phyloP scores from a whole-genome alignment of 2,113 vertebrate genomes.

The Anolis sagrei region DNA sequence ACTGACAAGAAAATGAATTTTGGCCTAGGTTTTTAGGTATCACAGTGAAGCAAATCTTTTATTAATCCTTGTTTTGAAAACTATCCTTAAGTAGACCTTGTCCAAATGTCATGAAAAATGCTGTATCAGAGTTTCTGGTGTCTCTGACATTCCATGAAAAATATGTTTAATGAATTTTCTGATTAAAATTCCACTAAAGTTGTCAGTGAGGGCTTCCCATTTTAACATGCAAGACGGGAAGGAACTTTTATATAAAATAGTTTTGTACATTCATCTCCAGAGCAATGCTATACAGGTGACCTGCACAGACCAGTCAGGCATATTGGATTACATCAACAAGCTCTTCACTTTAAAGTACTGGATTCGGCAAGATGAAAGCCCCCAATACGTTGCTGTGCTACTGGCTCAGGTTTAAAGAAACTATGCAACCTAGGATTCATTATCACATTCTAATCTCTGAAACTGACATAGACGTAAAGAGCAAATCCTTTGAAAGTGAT shows the following conservation, averaged over 20 bases:
- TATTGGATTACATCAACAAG: conserved; percentile 83
- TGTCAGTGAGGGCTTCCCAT: not conserved
- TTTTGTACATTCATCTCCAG: conserved; percentile 61
- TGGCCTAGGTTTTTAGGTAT: not conserved
- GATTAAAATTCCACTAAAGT: conserved; percentile 60
- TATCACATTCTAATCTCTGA: conserved; percentile 75
- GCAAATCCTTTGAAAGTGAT: conserved; percentile 81
- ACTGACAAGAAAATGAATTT: not conserved
- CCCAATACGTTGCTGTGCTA: conserved; percentile 66
- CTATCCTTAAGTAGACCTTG: not conserved
- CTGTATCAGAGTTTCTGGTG: conserved; percentile 1
- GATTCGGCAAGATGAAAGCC: conserved; percentile 77
- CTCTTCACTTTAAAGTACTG: conserved; percentile 75
- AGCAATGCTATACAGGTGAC: conserved; percentile 74
- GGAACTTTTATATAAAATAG: conserved; percentile 69
- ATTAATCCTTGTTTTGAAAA: not conserved
- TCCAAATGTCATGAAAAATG: conserved; percentile 38
- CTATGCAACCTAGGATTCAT: conserved; percentile 75
- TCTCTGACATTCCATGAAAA: conserved; percentile 39
- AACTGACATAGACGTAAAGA: conserved; percentile 74
- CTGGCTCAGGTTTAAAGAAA: conserved; percentile 83
- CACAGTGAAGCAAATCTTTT: not conserved
- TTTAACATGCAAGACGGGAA: conserved; percentile 26
- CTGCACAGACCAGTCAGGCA: conserved; percentile 73
- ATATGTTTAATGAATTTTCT: conserved; percentile 24